Evolutionary conservation across 2,113 vertebrate species (phyloP).

Genomic region (Sinocyclocheilus anophthalmus): DNA sequence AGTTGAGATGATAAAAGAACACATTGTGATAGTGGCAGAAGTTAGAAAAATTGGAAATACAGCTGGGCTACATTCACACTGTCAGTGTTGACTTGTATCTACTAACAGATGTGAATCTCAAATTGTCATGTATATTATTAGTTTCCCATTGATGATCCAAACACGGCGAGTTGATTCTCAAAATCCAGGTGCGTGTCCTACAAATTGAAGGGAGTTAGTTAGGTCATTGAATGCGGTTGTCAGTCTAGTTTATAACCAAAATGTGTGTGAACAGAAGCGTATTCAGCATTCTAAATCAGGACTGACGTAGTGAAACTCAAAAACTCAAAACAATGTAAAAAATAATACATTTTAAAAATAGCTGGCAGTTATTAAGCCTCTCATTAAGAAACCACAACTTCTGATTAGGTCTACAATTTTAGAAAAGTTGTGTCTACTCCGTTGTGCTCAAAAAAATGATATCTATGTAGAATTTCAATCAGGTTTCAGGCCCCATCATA

Average conservation of each 20-base stretch:
- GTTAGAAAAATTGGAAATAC: not conserved
- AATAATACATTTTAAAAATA: too few species aligned
- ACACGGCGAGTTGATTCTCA: not conserved
- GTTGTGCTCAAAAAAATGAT: too few species aligned
- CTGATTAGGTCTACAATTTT: too few species aligned
- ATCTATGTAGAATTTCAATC: too few species aligned
- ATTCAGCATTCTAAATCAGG: not conserved
- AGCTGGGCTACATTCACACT: not conserved
- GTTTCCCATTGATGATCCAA: not conserved
- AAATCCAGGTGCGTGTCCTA: not conserved
- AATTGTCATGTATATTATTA: not conserved
- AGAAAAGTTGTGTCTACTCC: too few species aligned
- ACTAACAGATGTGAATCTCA: not conserved
- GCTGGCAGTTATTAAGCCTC: too few species aligned
- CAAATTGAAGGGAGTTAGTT: not conserved
- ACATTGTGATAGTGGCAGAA: not conserved
- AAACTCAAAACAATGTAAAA: not conserved
- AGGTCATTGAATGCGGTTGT: not conserved
- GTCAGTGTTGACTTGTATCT: not conserved
- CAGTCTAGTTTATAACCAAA: not conserved
- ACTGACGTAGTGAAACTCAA: not conserved
- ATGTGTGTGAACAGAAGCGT: not conserved
- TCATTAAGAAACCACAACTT: too few species aligned
- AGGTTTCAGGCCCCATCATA: too few species aligned
- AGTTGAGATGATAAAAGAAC: not conserved